Evolutionary conservation across 2,113 vertebrate species (phyloP).

Genomic region (Drymodes brunneopygia): DNA sequence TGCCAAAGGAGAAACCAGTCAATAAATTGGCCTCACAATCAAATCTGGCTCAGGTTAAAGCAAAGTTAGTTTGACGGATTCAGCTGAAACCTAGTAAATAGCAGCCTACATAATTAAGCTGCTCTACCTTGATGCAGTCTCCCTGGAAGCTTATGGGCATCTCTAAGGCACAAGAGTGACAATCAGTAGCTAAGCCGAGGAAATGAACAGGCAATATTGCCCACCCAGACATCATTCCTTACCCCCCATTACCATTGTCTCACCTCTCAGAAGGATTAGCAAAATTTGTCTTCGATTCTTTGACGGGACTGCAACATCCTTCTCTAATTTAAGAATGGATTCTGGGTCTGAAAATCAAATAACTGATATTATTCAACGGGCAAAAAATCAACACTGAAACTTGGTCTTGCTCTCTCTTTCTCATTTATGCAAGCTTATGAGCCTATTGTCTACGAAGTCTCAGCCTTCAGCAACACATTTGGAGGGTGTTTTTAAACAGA

Average conservation of each 20-base stretch:
- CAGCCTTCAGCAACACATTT: slow-evolving; percentile 10
- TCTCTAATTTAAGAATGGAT: slow-evolving; percentile 26
- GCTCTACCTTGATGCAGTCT: slow-evolving; percentile 47
- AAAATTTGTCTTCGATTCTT: slow-evolving; percentile 33
- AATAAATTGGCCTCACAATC: slow-evolving; percentile 77
- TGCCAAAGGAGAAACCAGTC: slow-evolving; percentile 64
- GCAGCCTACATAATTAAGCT: slow-evolving; percentile 75
- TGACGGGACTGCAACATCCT: not conserved
- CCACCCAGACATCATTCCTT: slow-evolving; percentile 45
- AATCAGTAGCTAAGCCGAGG: slow-evolving; percentile 60
- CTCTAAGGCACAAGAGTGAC: slow-evolving; percentile 62
- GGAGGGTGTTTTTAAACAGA: slow-evolving; percentile 19
- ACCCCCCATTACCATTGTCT: slow-evolving; percentile 1
- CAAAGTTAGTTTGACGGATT: slow-evolving; percentile 74
- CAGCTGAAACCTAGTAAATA: slow-evolving; percentile 71
- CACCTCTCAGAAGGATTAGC: slow-evolving; percentile 33
- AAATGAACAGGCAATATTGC: slow-evolving; percentile 60
- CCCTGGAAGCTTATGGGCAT: slow-evolving; percentile 66
- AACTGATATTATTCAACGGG: not conserved
- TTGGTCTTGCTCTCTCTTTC: not conserved
- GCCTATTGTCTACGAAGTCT: not conserved
- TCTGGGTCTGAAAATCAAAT: slow-evolving; percentile 17
- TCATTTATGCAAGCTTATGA: slow-evolving; percentile 35
- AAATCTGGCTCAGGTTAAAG: slow-evolving; percentile 76
- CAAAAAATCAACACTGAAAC: slow-evolving; percentile 33